Evolutionary conservation across 2,797 vertebrate genomes (phyloP).

Genomic region (Ciconia nigra): DNA sequence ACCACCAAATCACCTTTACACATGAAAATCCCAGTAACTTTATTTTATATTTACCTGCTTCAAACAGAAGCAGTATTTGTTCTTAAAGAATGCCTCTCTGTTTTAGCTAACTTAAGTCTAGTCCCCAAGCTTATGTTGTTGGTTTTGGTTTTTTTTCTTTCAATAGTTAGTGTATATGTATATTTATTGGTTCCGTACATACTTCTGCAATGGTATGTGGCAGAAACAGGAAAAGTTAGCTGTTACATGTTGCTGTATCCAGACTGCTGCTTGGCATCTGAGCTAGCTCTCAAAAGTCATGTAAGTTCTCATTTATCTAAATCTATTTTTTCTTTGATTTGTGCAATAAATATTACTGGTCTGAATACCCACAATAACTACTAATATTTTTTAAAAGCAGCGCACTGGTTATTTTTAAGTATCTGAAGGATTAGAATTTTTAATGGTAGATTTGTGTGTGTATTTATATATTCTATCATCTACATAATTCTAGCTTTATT

Average conservation of each 20-base stretch:
- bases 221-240: conserved; percentile 1
- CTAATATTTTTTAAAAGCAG: background rate
- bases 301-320: conserved; percentile 4
- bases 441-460: background rate
- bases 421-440: background rate
- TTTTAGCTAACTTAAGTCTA: background rate
- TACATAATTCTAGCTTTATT: background rate
- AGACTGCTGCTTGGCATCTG: background rate
- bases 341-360: background rate
- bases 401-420: background rate
- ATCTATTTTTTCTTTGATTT: background rate
- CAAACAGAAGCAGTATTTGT: background rate
- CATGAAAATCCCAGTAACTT: background rate
- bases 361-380: background rate
- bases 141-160: background rate
- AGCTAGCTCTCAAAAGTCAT: background rate
- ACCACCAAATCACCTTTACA: background rate
- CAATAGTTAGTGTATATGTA: background rate
- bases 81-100: background rate
- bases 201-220: background rate
- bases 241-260: background rate
- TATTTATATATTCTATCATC: background rate
- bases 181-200: background rate
- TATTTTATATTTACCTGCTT: background rate
- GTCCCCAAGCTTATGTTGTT: background rate